Base-by-base conservation (phyloP, 2,113 vertebrate species). In the Scomber scombrus region DNA sequence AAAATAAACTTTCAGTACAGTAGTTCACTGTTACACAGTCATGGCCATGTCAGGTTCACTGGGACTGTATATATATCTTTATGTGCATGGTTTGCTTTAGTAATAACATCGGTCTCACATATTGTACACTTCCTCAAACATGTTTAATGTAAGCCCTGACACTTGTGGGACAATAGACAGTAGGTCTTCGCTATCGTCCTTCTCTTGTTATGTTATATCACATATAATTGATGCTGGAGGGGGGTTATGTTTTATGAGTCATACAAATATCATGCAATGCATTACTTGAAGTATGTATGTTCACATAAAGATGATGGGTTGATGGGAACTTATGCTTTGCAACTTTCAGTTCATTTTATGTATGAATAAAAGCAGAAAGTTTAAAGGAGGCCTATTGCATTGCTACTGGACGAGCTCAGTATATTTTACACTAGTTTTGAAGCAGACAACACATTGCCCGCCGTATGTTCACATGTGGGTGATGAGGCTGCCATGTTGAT, bases 1-100 rank as follows among this genome's bases (percentile, higher is more conserved):
- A 85, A 78, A 70, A 81, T 87, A 89, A 88, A 85, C 75, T 45
- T 34, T 60, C 5, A 51, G 14, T 46, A 65, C 63, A 61, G 51
- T 57, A 62, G 80, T 68, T 80, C 56, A 67, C 21, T 68, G 65
- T 66, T 62, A 21, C 23, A 70, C 70, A 52, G 51, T 19, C 54
- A 16, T 12, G 54, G 34, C 34, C 34, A 40, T 40, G 34, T 40
- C 34, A 40, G 34, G 34, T 56, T 65, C 64, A 29, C 14, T 46
- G 29, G 26, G 40, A 67, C 50, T 34, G 21, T 34, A 85, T 50
- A 60, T 65, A 52, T 29, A 52, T 71, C 26, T 40, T 40, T 7
- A 55, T 29, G 55, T 62, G 55, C 7, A 56, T 45, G 68, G 61
- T 78, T 78, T 61, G 31, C 14, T 63, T 56, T 56, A 34, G 65